Percentiles rank a stretch among this genome's conserved stretches.
Conservation (phyloP, 2,113 vertebrate species). For the Neotoma lepida region DNA sequence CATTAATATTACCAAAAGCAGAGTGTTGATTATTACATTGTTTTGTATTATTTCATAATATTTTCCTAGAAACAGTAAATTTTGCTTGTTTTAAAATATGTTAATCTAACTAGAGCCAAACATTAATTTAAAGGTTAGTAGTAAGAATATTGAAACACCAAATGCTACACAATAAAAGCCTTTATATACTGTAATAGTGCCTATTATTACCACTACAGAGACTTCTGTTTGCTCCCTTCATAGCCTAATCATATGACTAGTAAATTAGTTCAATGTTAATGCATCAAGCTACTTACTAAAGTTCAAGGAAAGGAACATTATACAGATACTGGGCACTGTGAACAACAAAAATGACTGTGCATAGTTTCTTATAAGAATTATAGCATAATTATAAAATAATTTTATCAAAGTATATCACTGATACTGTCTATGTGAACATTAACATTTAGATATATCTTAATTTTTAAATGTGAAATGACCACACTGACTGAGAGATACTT, state of each 20-base stretch:
- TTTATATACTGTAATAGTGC: conserved; percentile 53
- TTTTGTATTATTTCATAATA: conserved; percentile 81
- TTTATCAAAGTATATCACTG: background rate
- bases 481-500: background rate
- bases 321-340: background rate
- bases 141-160: conserved; percentile 77
- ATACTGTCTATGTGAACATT: background rate
- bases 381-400: background rate
- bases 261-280: background rate
- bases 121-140: conserved; percentile 81
- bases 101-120: conserved; percentile 72
- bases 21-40: conserved; percentile 82
- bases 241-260: background rate
- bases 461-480: background rate
- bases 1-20: conserved; percentile 76
- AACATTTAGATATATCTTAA: background rate
- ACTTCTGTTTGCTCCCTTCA: background rate
- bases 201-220: conserved; percentile 59
- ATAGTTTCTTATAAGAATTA: background rate
- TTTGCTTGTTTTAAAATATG: conserved; percentile 77
- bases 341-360: background rate
- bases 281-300: background rate
- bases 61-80: conserved; percentile 68
- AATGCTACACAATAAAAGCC: conserved; percentile 52
- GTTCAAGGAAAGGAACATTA: background rate